Conservation (phyloP, 53 echinoderm and acorn worm species). For the Actinopyga echinites region DNA sequence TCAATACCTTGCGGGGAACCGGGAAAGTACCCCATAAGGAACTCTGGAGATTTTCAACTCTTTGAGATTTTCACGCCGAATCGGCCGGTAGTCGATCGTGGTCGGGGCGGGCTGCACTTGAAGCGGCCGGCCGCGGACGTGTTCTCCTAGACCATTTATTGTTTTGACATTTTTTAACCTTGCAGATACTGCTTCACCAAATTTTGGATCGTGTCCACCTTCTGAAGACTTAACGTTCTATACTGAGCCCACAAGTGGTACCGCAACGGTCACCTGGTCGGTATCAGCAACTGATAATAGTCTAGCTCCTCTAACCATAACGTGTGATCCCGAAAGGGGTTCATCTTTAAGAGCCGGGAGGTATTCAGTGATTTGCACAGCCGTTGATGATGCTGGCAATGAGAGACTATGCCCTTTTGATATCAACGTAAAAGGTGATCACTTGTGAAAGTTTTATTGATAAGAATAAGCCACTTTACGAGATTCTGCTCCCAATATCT, state of each 20-base stretch:
- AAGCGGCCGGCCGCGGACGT: too few relatives aligned
- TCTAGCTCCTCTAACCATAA: constrained; percentile 41
- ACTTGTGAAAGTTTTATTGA: too few relatives aligned
- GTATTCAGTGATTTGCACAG: constrained; percentile 52
- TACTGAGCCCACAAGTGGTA: constrained; percentile 33
- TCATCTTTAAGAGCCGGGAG: constrained; percentile 20
- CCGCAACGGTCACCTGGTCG: constrained; percentile 25
- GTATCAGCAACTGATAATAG: constrained; percentile 63
- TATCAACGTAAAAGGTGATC: constrained; percentile 61
- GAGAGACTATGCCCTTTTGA: constrained; percentile 53
- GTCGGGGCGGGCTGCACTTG: too few relatives aligned
- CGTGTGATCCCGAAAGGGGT: constrained; percentile 60
- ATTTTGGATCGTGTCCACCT: constrained; percentile 47
- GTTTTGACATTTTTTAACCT: too few relatives aligned
- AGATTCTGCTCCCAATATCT: too few relatives aligned
- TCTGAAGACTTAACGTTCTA: constrained; percentile 29
- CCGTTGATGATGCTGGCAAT: constrained; percentile 62
- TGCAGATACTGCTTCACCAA: constrained; percentile 65
- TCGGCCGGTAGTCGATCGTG: too few relatives aligned
- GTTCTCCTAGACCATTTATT: too few relatives aligned
- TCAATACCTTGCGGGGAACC: too few relatives aligned
- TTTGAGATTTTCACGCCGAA: too few relatives aligned
- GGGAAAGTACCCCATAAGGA: too few relatives aligned
- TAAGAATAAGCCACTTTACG: too few relatives aligned
- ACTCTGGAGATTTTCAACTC: too few relatives aligned